Conservation (phyloP, 2,797 vertebrate species). For the Tapera naevia region DNA sequence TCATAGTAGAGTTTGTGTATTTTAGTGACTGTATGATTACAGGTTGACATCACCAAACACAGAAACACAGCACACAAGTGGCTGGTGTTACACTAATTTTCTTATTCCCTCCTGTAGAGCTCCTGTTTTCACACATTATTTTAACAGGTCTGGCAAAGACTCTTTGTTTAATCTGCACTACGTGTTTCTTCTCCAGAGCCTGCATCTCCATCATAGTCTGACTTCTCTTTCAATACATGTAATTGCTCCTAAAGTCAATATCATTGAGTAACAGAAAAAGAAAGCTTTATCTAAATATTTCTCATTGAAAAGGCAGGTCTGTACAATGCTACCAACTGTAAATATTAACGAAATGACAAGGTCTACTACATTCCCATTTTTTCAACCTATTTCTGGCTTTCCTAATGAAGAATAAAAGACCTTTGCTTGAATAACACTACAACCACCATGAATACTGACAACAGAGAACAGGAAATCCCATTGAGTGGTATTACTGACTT, state of each 20-base stretch:
- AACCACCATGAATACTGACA: background rate
- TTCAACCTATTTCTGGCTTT: background rate
- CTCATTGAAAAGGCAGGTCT: background rate
- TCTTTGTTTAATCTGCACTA: background rate
- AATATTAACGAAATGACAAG: background rate
- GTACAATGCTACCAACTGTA: background rate
- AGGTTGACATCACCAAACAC: background rate
- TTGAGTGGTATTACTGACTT: background rate
- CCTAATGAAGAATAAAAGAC: background rate
- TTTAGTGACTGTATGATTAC: background rate
- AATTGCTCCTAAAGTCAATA: background rate
- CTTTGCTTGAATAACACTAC: background rate
- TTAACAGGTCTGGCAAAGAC: background rate
- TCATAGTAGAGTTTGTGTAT: fast-evolving
- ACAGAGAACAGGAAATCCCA: background rate
- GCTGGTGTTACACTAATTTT: background rate
- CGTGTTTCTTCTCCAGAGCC: background rate
- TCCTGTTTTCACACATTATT: background rate
- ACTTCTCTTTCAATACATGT: background rate
- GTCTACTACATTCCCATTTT: background rate
- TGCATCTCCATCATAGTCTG: background rate
- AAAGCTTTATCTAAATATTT: background rate
- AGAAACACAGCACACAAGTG: background rate
- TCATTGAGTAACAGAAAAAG: background rate
- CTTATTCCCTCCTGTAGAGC: background rate